Base-by-base conservation (phyloP, 2,113 vertebrate genomes). In the Herpetotheres cachinnans region DNA sequence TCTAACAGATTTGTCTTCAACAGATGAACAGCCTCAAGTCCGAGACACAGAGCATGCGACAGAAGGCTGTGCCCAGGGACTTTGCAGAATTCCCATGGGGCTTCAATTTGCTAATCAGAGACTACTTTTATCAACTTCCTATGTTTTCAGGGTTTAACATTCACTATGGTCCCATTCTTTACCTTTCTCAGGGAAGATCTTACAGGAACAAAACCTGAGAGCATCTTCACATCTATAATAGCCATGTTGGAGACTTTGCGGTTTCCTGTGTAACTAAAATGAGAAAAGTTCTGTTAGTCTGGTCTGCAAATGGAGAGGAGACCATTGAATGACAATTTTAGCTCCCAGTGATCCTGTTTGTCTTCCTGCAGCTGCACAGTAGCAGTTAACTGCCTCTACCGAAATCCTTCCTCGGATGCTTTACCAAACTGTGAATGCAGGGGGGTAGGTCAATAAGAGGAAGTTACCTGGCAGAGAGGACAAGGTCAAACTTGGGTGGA, bases 151-250 rank as follows among this genome's bases (percentile, higher is more conserved):
- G 14, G 18, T 74, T 67, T 78, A n/a, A 21, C 24, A 71, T 61
- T 65, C 5, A 62, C 6, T 29, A 22, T 26, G 3, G 11, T 71
- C 29, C 7, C 13, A 11, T 70, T 72, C 59, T 71, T 97, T 98
- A 98, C 98, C 97, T 97, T 47, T 69, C 94, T 13, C 34, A 97
- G 78, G 19, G 98, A 98, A 67, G 97, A 93, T n/a, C 86, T 61
- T 62, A 95, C 25, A 29, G 97, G 96, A 74, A 91, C 86, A 92
- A 97, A 98, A 55, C 98, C 98, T 4, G 98, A 98, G 15, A 98
- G 96, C 97, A 98, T 98, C 94, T 98, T 98, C 69, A 98, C 83
- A 4, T 98, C 97, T 82, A 98, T 78, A 69, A 98, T 88, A 63
- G 95, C 98, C 97, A 98, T 97, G n/a, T 96, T 97, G 42, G 98